Evolutionary conservation across 2,797 vertebrate species (phyloP), one percentile per base, ranked within the genome.

Genomic region (Psittacula echo): DNA sequence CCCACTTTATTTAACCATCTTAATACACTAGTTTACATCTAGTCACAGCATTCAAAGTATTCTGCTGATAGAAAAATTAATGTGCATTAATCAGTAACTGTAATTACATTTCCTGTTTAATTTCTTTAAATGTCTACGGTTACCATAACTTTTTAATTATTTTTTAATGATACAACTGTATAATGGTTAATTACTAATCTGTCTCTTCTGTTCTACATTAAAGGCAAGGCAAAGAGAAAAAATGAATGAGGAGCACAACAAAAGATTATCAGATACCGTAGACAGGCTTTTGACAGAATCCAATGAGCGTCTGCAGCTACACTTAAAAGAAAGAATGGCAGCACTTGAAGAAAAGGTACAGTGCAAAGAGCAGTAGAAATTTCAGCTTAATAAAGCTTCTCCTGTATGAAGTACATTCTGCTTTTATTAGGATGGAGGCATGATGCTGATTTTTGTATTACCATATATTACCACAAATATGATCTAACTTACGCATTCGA

Each of bases 161-260:
- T 67, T 86, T 62, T 70, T 22, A 62, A 89, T 61, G 1, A 17
- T 79, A 7, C 8, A 14, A 82, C 26, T 67, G 26, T 64, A 5
- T 53, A 51, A 15, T 71, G 34, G 11, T 81, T 89, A 54, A 66
- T 70, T 90, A 51, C 17, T n/a, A 51, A 86, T 72, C 22, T 91
- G 9, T 96, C 50, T 85, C 10, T 42, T 93, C 91, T 94, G 5
- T 94, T 84, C 85, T 85, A 34, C 53, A 20, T 77, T 70, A 45
- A 97, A 99, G 99, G 99, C 99, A 89, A 98, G 99, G 27, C 99
- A 99, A 98, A 98, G 99, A 96, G 99, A 99, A 96, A 99, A 99
- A 98, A 99, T 99, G 99, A 99, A 99, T 58, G 99, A 99, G 91
- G 99, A 99, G 73, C 99, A 99, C 98, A 99, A 99, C 96, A 99